phyloP scores from a whole-genome alignment of 2,797 vertebrate species.

The Uromys caudimaculatus region DNA sequence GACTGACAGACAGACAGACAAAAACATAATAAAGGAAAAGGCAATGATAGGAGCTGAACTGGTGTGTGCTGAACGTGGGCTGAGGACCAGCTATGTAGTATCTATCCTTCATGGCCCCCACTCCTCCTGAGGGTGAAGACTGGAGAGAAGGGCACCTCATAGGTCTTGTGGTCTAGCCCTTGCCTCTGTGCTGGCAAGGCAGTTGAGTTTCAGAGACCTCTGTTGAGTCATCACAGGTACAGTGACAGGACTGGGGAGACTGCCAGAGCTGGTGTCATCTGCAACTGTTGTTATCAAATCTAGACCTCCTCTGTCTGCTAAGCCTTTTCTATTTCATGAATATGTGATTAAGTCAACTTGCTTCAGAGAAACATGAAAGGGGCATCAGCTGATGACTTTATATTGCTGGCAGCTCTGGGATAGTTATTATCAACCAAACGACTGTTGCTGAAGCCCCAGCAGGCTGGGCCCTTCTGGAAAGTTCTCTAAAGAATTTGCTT shows the following conservation, averaged over 20 bases:
- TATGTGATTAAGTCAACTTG: background rate
- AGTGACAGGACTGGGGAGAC: rapidly evolving
- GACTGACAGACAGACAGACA: background rate
- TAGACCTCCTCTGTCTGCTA: background rate
- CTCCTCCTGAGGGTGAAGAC: background rate
- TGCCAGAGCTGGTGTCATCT: background rate
- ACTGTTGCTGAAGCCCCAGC: too few species aligned
- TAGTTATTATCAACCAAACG: background rate
- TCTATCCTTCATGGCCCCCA: rapidly evolving
- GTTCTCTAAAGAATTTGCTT: background rate
- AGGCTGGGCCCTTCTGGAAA: background rate
- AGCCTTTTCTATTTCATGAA: background rate
- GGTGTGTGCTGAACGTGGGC: background rate
- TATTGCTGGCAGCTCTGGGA: background rate
- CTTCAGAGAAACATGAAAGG: background rate
- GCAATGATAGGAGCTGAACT: background rate
- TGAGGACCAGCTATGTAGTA: background rate
- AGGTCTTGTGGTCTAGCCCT: background rate
- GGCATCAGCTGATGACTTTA: background rate
- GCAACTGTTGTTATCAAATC: background rate
- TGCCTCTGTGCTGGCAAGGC: background rate
- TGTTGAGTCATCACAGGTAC: background rate
- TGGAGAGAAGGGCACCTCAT: background rate
- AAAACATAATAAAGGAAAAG: background rate
- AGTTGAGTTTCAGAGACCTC: background rate